Conservation (phyloP, 2,888 invertebrate species). For the Norana najaformis region DNA sequence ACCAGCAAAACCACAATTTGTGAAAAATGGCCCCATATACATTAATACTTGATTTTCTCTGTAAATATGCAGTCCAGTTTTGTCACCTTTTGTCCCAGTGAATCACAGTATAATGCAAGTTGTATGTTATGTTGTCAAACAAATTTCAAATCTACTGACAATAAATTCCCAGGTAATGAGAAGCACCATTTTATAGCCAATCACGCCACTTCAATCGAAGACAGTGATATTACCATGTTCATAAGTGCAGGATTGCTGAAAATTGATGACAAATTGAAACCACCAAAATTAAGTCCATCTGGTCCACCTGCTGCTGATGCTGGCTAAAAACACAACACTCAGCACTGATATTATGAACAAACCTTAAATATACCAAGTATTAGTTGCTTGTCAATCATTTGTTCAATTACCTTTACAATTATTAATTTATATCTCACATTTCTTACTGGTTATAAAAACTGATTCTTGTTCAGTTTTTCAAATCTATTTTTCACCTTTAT, state of each 20-base stretch:
- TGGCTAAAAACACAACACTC: background rate
- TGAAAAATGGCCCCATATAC: no score
- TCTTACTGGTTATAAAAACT: background rate
- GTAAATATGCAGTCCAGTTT: no score
- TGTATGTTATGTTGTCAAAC: no score
- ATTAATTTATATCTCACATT: background rate
- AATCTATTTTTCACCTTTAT: background rate
- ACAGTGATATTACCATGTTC: conserved; percentile 10
- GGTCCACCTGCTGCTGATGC: background rate
- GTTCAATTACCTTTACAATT: background rate
- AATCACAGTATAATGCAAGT: no score
- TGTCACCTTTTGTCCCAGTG: no score
- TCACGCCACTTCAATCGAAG: no score
- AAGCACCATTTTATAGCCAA: no score
- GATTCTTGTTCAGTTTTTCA: background rate
- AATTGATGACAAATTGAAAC: conserved; percentile 29
- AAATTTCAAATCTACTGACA: no score
- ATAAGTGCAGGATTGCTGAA: conserved; percentile 24
- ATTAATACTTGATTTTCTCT: no score
- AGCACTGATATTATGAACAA: background rate
- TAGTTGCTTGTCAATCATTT: background rate
- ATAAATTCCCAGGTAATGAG: no score
- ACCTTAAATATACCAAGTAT: background rate
- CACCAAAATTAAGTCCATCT: conserved; percentile 18
- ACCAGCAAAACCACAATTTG: no score